These are phyloP conservation scores for Manacus vitellinus DNA, from an alignment of 2,113 vertebrate genomes.

Conservation along the genomic window DNA sequence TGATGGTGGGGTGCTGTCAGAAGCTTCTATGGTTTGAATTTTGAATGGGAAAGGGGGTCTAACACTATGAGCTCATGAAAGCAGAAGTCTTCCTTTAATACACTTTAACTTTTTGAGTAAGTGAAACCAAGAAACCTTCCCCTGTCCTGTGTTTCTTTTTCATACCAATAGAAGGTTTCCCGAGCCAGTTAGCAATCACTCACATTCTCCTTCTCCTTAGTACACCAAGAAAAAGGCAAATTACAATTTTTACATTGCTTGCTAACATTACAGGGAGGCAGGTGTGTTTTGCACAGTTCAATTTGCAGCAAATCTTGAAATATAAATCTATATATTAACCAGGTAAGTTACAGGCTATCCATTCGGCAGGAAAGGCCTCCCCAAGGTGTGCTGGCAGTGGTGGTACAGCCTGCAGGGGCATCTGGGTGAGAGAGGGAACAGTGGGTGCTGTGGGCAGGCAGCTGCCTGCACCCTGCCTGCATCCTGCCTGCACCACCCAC, in stretches of 20 bases:
- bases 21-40: not conserved
- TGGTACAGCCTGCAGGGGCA: not conserved
- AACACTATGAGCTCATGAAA: rapidly evolving
- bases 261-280: not conserved
- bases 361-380: not conserved
- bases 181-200: not conserved
- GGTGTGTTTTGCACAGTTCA: not conserved
- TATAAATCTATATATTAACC: not conserved
- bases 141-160: not conserved
- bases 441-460: not conserved
- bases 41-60: not conserved
- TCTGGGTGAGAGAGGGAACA: not conserved
- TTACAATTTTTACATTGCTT: not conserved
- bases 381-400: not conserved
- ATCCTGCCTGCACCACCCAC: not conserved
- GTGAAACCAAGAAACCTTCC: not conserved
- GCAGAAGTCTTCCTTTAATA: not conserved
- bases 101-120: not conserved
- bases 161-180: not conserved
- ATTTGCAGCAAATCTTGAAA: not conserved
- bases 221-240: not conserved
- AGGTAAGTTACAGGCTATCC: not conserved
- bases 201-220: not conserved
- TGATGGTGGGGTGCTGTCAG: not conserved
- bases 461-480: not conserved